phyloP scores from a whole-genome alignment of 2,113 vertebrate species.

The Pseudopipra pipra region DNA sequence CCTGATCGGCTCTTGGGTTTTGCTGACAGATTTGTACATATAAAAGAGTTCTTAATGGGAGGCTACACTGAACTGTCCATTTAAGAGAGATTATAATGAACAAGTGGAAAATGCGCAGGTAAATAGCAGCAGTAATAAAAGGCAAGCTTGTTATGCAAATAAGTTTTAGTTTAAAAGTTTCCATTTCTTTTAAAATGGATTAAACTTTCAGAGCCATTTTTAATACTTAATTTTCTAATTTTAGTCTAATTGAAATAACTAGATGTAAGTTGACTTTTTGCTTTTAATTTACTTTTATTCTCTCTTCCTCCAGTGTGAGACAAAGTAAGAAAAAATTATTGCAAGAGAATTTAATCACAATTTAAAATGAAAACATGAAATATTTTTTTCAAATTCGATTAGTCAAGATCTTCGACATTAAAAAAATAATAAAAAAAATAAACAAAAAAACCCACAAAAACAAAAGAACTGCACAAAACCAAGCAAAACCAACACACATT shows the following conservation, averaged over 20 bases:
- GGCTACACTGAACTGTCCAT: neutral
- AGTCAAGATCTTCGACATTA: neutral
- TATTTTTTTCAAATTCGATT: neutral
- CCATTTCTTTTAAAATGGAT: neutral
- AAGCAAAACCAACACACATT: neutral
- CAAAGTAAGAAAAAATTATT: neutral
- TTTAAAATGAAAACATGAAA: neutral
- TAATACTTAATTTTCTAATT: neutral
- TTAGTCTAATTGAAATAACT: neutral
- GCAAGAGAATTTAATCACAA: neutral
- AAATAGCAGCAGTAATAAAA: neutral
- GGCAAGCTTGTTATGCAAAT: neutral
- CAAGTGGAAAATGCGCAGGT: neutral
- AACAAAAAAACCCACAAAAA: neutral
- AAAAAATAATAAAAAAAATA: too few relatives aligned
- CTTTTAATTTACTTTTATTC: neutral
- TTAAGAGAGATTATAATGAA: neutral
- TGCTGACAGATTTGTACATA: neutral
- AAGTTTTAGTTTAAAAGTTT: neutral
- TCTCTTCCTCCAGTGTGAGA: neutral
- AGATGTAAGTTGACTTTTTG: neutral
- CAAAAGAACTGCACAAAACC: neutral
- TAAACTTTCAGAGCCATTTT: neutral
- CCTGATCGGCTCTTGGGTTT: neutral
- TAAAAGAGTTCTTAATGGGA: neutral